phyloP scores from a whole-genome alignment of 1,140 invertebrate genomes.

The Zeugodacus cucurbitae region DNA sequence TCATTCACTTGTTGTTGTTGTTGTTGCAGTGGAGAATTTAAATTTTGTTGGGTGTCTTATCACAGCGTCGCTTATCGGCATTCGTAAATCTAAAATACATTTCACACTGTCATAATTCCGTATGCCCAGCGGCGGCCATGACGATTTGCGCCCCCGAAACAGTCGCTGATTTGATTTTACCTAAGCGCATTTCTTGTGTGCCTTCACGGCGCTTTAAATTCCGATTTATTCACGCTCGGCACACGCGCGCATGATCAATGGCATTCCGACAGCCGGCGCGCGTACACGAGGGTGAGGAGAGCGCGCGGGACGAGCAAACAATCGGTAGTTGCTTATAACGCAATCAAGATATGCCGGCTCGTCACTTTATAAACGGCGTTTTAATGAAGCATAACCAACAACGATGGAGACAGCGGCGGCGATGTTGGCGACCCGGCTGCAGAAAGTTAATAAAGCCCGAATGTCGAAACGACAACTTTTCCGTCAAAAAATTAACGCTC shows the following conservation, averaged over 20 bases:
- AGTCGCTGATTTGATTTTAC: slow-evolving; percentile 15
- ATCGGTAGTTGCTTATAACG: background rate
- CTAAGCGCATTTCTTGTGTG: background rate
- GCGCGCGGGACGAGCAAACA: background rate
- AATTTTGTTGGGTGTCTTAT: background rate
- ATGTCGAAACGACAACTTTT: background rate
- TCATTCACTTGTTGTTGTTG: background rate
- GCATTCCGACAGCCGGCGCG: background rate
- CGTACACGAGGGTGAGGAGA: background rate
- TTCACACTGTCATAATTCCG: slow-evolving; percentile 33
- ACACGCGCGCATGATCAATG: slow-evolving; percentile 28
- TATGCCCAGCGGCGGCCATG: background rate
- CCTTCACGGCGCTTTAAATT: background rate
- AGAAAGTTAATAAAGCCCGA: background rate
- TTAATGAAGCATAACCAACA: slow-evolving; percentile 29
- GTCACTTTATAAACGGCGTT: slow-evolving; percentile 30
- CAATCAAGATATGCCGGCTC: slow-evolving; percentile 25
- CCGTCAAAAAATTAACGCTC: background rate
- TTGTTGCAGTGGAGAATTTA: background rate
- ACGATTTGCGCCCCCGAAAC: background rate
- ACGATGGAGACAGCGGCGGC: no score
- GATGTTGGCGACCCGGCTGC: background rate
- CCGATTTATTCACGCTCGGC: slow-evolving; percentile 5
- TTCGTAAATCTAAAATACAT: slow-evolving; percentile 37
- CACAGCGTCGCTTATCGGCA: background rate